Conservation (phyloP, 2,797 vertebrate genomes). For the Poeciliopsis paucimaculata region DNA sequence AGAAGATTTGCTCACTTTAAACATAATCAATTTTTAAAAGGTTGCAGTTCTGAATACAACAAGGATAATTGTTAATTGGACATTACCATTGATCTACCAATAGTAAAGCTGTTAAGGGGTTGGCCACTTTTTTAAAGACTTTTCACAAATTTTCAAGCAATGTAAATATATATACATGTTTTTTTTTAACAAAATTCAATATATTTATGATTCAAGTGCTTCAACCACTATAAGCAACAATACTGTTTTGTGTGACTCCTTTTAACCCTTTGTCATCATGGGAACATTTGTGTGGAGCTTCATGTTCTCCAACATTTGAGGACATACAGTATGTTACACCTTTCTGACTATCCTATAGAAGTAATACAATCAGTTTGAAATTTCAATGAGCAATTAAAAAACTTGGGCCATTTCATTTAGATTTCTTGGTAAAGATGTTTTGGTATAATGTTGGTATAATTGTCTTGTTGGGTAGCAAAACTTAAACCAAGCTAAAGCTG, state of each 20-base stretch:
- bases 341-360: neutral
- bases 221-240: neutral
- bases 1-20: neutral
- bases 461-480: neutral
- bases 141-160: neutral
- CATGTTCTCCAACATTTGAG: neutral
- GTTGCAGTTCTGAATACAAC: neutral
- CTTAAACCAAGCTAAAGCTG: neutral
- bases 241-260: neutral
- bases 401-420: neutral
- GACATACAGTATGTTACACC: neutral
- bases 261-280: neutral
- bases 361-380: neutral
- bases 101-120: neutral
- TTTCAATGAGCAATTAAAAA: neutral
- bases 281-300: neutral
- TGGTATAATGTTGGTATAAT: neutral
- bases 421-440: neutral
- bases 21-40: neutral
- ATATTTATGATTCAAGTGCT: neutral
- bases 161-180: neutral
- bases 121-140: neutral
- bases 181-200: neutral
- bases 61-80: neutral
- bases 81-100: neutral